These are phyloP conservation scores for Palythoa grandiflora DNA, from an alignment of 92 coral and sea anemone species.

Conservation along the genomic window DNA sequence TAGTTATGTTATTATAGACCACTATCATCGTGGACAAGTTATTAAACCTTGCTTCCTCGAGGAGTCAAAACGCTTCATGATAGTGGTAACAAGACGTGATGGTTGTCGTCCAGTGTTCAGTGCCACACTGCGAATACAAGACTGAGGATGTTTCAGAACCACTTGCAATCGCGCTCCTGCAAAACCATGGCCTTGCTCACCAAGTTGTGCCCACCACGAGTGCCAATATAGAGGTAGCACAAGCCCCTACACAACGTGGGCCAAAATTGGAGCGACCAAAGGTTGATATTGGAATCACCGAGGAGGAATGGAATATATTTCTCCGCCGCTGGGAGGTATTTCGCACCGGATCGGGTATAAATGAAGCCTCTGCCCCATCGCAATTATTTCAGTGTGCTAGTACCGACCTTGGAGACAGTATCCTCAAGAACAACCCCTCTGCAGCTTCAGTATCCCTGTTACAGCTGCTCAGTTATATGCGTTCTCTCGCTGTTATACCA, in stretches of 20 bases:
- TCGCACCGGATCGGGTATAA: neutral
- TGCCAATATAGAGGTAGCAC: too few species aligned
- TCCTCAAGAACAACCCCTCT: slow-evolving; percentile 61
- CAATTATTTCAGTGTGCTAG: slow-evolving; percentile 53
- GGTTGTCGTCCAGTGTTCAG: too few species aligned
- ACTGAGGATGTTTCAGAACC: too few species aligned
- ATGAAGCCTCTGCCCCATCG: neutral
- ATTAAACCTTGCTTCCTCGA: too few species aligned
- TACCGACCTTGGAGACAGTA: slow-evolving; percentile 63
- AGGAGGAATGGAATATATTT: neutral
- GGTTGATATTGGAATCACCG: neutral
- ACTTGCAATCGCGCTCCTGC: too few species aligned
- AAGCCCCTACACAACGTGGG: neutral
- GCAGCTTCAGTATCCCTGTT: slow-evolving; percentile 46
- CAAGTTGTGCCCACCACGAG: too few species aligned
- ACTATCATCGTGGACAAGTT: too few species aligned
- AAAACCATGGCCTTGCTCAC: too few species aligned
- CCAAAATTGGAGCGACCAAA: neutral
- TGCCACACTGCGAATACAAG: too few species aligned
- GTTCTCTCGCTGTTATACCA: slow-evolving; percentile 69
- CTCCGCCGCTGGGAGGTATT: neutral
- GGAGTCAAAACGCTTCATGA: too few species aligned
- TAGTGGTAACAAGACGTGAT: too few species aligned
- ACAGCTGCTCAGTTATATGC: slow-evolving; percentile 66
- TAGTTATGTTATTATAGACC: too few species aligned